Evolutionary conservation across 2,797 vertebrate genomes (phyloP).

Genomic region (Onychomys arenicola): DNA sequence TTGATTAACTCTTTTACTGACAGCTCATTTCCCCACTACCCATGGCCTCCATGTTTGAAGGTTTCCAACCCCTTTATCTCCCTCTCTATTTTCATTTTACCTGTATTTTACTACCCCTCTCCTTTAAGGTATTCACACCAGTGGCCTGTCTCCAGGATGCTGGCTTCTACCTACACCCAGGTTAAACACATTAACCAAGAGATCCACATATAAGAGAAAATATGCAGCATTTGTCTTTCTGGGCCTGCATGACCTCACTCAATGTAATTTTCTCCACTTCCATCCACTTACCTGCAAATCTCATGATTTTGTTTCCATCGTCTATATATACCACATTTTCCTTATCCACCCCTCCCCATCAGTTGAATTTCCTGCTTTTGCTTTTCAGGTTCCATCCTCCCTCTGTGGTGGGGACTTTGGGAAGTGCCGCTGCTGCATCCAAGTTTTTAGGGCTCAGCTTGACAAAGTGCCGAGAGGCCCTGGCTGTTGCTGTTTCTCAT

Average conservation of each 20-base stretch:
- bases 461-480: slow-evolving; percentile 89
- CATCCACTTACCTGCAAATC: background rate
- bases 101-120: background rate
- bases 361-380: background rate
- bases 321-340: background rate
- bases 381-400: slow-evolving; percentile 95
- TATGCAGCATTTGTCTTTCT: background rate
- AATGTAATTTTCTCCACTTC: background rate
- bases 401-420: slow-evolving; percentile 95
- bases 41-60: background rate
- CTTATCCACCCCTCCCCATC: background rate
- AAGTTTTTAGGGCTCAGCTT: slow-evolving; percentile 92
- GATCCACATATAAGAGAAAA: background rate
- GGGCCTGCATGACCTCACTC: background rate
- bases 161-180: no score
- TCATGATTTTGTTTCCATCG: background rate
- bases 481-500: slow-evolving; percentile 95
- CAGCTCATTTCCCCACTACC: background rate
- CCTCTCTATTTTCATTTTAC: background rate
- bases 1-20: background rate
- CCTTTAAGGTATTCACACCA: background rate
- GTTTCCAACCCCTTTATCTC: background rate
- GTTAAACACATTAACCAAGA: background rate
- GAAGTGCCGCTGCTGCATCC: slow-evolving; percentile 94
- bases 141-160: background rate